Evolutionary conservation across 30 jellyfish, hydroid and myxozoan genomes (phyloP), one percentile per base, ranked within the genome.

Genomic region (Rhopilema esculentum): DNA sequence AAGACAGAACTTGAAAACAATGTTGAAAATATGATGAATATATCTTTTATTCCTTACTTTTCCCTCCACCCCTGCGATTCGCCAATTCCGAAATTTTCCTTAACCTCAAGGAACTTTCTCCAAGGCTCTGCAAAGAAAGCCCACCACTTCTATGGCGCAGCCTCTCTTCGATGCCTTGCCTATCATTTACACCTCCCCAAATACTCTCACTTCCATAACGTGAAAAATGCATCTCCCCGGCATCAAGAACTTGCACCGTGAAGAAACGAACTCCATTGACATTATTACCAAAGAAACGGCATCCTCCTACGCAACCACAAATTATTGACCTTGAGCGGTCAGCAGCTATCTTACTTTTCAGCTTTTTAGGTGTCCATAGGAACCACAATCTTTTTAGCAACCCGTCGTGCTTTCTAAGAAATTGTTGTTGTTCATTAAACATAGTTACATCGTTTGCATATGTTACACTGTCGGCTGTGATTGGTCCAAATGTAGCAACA

Each of bases 281-380:
- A 63, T 95, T 95, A 63, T 80, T 85, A 27, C 99, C 99, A 83
- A 95, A 95, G 80, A 95, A 95, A 27, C 84, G 63, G 63, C 98
- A 95, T 1, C 99, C 99, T 4, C 99, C 99, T 29, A 90, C 97
- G 52, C 99, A 95, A 27, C 99, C 99, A 76, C 99, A 95, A 18
- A 90, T 95, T 21, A 69, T 80, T 8, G 88, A 64, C 12, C 88
- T 84, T 63, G 93, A 28, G 27, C 99, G 97, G 73, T 95, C 99
- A 4, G 95, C 77, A 4, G 97, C 85, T 8, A 95, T 77, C 72
- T 80, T 90, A 67, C 90, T 70, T 24, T 67, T 65, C 28, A 95
- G 78, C 17, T 88, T 72, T 40, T 75, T 78, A 6, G 97, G 93
- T 0, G 78, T 81, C 99, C 99, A 95, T 27, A 95, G 80, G 82